Evolutionary conservation across 1,140 invertebrate species (phyloP).

Genomic region (Nasonia longicornis): DNA sequence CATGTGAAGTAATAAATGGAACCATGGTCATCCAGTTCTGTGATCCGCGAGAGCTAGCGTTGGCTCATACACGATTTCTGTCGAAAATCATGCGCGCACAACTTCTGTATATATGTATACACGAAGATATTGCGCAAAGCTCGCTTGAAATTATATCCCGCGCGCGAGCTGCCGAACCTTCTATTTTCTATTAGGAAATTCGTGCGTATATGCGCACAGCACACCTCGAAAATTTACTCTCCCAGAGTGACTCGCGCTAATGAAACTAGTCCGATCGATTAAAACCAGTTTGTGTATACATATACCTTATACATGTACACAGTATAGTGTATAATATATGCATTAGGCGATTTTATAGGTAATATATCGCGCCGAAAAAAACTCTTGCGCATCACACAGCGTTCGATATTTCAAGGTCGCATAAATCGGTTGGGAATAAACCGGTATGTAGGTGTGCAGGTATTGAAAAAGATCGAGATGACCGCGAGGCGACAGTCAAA

Average conservation of each 20-base stretch:
- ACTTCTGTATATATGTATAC: not conserved
- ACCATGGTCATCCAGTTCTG: conserved; percentile 26
- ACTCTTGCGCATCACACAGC: no score
- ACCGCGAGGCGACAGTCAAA: not conserved
- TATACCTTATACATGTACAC: not conserved
- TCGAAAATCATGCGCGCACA: conserved; percentile 22
- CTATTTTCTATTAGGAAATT: conserved; percentile 33
- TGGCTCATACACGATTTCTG: not conserved
- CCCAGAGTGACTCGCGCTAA: not conserved
- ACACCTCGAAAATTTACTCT: not conserved
- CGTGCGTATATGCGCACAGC: not conserved
- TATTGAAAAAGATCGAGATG: not conserved
- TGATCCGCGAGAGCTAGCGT: not conserved
- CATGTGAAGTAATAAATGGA: conserved; percentile 10
- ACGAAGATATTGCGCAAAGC: conserved; percentile 12
- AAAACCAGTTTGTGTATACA: not conserved
- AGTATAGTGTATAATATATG: no score
- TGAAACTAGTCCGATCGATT: conserved; percentile 10
- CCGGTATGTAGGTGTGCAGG: not conserved
- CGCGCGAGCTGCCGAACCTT: not conserved
- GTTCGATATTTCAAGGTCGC: conserved; percentile 13
- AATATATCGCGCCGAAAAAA: no score
- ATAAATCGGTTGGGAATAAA: no score
- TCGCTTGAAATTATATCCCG: conserved; percentile 25
- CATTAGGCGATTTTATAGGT: not conserved